Evolutionary conservation across 1,140 invertebrate species (phyloP), one percentile per base, ranked within the genome.

Genomic region (Aplysia californica): DNA sequence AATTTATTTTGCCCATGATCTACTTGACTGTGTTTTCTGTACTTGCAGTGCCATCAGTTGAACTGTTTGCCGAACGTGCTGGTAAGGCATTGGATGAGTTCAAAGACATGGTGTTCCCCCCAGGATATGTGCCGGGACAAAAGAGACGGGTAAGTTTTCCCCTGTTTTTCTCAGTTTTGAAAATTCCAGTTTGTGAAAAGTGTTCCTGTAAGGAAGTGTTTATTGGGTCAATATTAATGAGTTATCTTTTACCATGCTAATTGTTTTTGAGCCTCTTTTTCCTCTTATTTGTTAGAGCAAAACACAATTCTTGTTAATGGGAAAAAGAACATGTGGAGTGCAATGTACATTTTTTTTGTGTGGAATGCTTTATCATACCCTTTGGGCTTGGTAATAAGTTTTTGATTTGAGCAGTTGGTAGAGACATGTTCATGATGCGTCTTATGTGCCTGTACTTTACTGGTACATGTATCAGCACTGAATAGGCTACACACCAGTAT

Each of bases 31-130:
- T 26, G 18, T 26, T 26, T 61, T 26, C 58, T 61, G 6, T 26
- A 21, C 58, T 26, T 61, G 6, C 26, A 21, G 18, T 26, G 18
- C 58, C 26, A 21, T 26, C 26, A 21, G 18, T 26, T 61, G 18
- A 21, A 15, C 44, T 50, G 10, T n/a, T 50, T 50, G 10, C 83
- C 58, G 88, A 89, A 75, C 82, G 87, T 76, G 90, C 91, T 41
- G 91, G 90, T 26, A 81, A 85, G 70, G 73, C 88, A n/a, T 86
- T 90, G 10, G 79, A 88, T 38, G 87, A 90, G 21, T 91, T 91
- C 64, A 88, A 87, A 80, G 88, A 89, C 6, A 79, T 89, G 35
- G 86, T 89, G 18, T 89, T 87, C 77, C 86, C 88, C 21, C 82
- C 82, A 21, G 87, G 79, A 29, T 87, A 89, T 76, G 76, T 80